Conservation (phyloP, 2,113 vertebrate genomes). For the Bubalus kerabau region DNA sequence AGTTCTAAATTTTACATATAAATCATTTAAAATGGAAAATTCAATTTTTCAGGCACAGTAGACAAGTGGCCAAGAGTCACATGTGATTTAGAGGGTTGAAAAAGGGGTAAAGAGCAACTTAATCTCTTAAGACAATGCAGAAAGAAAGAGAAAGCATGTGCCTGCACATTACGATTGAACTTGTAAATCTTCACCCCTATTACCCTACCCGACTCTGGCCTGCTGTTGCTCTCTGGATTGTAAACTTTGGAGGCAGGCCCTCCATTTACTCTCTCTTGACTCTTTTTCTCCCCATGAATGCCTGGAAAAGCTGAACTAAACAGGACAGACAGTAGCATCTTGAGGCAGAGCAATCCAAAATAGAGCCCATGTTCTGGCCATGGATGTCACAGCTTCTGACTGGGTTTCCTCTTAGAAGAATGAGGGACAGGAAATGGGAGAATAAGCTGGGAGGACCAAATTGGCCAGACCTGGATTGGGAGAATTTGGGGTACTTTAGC, state of each 20-base stretch:
- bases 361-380: not conserved
- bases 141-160: not conserved
- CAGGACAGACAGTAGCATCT: too few species aligned
- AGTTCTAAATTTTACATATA: not conserved
- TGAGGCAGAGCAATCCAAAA: not conserved
- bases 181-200: not conserved
- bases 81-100: not conserved
- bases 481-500: too few species aligned
- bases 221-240: not conserved
- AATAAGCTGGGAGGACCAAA: not conserved
- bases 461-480: too few species aligned
- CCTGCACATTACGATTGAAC: rapidly evolving
- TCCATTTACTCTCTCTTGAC: too few species aligned
- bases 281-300: not conserved
- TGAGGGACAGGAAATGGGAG: too few species aligned
- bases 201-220: rapidly evolving
- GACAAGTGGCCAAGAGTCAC: not conserved
- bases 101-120: not conserved
- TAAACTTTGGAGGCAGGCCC: not conserved
- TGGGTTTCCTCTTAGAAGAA: not conserved
- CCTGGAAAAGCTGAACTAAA: not conserved
- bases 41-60: too few species aligned
- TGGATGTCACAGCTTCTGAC: too few species aligned
- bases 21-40: not conserved
- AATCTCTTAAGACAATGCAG: not conserved